phyloP scores from a whole-genome alignment of 2,888 invertebrate genomes.

The Thalpophila matura region DNA sequence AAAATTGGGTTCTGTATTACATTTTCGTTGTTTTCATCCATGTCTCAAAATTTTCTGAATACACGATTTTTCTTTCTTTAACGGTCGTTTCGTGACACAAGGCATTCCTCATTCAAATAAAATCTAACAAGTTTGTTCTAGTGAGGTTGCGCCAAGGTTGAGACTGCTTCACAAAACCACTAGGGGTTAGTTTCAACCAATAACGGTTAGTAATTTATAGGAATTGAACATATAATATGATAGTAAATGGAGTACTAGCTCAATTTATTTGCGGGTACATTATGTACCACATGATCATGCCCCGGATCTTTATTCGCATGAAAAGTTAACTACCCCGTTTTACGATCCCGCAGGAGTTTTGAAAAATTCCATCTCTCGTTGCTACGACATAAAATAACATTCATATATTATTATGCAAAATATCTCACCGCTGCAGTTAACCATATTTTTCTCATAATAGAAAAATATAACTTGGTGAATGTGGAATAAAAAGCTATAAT shows the following conservation, averaged over 20 bases:
- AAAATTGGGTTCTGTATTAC: too few species aligned
- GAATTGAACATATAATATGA: neutral
- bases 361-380: constrained; percentile 40
- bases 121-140: too few species aligned
- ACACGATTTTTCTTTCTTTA: too few species aligned
- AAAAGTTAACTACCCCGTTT: constrained; percentile 51
- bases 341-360: constrained; percentile 42
- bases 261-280: constrained; percentile 38
- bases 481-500: constrained; percentile 2
- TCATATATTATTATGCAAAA: constrained; percentile 45
- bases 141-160: too few species aligned
- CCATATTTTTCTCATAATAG: constrained; percentile 28
- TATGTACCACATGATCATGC: constrained; percentile 25
- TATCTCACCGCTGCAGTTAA: constrained; percentile 35
- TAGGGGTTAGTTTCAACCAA: too few species aligned
- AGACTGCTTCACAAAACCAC: too few species aligned
- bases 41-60: too few species aligned
- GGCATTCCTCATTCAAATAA: too few species aligned
- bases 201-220: neutral
- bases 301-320: constrained; percentile 29
- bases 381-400: constrained; percentile 42
- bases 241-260: constrained; percentile 10
- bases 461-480: constrained; percentile 19
- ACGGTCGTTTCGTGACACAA: too few species aligned
- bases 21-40: too few species aligned